phyloP scores from a whole-genome alignment of 2,888 invertebrate species.

The Macrophya annulata region DNA sequence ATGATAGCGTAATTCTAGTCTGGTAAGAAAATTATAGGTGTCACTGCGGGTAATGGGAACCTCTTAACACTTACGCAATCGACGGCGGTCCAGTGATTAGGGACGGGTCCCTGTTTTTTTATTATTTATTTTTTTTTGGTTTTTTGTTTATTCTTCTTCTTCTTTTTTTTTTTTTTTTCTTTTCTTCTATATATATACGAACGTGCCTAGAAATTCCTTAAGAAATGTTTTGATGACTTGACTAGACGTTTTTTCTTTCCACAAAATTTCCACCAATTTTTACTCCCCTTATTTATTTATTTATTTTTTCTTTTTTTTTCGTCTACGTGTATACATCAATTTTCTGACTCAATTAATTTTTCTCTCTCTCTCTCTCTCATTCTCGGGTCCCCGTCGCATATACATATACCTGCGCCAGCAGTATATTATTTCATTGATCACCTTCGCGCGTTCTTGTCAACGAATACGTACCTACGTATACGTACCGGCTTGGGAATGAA shows the following conservation, averaged over 20 bases:
- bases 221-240: slow-evolving; percentile 45
- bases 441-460: slow-evolving; percentile 35
- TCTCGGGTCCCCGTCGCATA: neutral
- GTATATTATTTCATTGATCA: slow-evolving; percentile 47
- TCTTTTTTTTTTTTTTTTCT: neutral
- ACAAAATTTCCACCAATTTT: neutral
- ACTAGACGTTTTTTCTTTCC: neutral
- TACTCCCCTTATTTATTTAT: too few relatives aligned
- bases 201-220: slow-evolving; percentile 41
- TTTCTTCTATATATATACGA: neutral
- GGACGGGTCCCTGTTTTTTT: slow-evolving; percentile 20
- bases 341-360: slow-evolving; percentile 37
- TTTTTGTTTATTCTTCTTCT: neutral
- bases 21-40: slow-evolving; percentile 55
- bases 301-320: too few relatives aligned
- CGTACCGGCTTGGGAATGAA: slow-evolving; percentile 43
- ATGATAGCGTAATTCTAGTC: slow-evolving; percentile 55
- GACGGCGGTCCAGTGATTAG: slow-evolving; percentile 43
- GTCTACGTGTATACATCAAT: neutral
- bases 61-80: slow-evolving; percentile 54
- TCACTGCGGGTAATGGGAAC: slow-evolving; percentile 55
- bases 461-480: neutral
- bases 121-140: neutral
- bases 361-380: neutral
- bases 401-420: neutral